phyloP scores from a whole-genome alignment of 2,888 invertebrate species.

The Polietes domitor region DNA sequence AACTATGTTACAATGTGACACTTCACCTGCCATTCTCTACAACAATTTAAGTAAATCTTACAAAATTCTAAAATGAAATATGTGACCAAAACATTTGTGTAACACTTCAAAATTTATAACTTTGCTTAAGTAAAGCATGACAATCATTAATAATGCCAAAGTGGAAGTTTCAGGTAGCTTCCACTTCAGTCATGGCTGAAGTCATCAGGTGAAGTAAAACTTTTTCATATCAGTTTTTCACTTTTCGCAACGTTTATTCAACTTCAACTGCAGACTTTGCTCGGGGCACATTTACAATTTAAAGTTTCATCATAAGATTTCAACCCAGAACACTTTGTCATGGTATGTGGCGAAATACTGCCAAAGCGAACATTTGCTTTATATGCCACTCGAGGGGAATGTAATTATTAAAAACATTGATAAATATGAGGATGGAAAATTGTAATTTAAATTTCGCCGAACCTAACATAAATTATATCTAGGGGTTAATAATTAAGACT shows the following conservation, averaged over 20 bases:
- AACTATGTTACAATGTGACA: neutral
- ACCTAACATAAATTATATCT: too few relatives aligned
- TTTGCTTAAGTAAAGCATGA: neutral
- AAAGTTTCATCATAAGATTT: too few relatives aligned
- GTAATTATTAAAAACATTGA: too few relatives aligned
- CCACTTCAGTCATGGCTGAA: neutral
- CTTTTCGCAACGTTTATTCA: neutral
- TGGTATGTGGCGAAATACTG: too few relatives aligned
- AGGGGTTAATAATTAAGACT: too few relatives aligned
- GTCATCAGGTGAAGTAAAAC: constrained; percentile 1
- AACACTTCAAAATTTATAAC: neutral
- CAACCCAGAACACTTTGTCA: too few relatives aligned
- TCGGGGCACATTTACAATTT: too few relatives aligned
- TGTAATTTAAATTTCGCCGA: too few relatives aligned
- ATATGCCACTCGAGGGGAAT: too few relatives aligned
- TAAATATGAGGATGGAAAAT: too few relatives aligned
- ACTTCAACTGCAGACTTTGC: too few relatives aligned
- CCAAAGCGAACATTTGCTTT: too few relatives aligned
- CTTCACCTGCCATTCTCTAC: neutral
- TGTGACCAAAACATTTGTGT: neutral
- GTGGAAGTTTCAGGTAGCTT: neutral
- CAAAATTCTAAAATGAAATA: neutral
- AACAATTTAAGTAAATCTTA: neutral
- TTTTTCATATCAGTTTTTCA: neutral
- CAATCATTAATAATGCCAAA: constrained; percentile 5